Conservation (phyloP, 1,140 invertebrate genomes). For the Penaeus indicus region DNA sequence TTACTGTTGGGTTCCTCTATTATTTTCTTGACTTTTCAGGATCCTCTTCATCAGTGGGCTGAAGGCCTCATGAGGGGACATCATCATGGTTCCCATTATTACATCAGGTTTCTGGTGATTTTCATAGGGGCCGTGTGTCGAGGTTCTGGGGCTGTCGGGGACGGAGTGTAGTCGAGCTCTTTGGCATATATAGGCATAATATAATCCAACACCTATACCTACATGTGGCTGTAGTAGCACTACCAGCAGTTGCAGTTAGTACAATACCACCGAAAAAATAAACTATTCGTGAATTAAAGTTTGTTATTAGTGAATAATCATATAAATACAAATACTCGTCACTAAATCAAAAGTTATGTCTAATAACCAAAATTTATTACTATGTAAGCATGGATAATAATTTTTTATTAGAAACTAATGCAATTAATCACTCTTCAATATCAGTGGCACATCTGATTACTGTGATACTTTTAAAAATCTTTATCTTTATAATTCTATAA, state of each 20-base stretch:
- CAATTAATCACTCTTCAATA: too few species aligned
- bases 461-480: too few species aligned
- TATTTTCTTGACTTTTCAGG: neutral
- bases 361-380: neutral
- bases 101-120: slow-evolving; percentile 41
- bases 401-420: too few species aligned
- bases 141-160: slow-evolving; percentile 39
- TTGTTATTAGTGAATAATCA: neutral
- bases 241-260: slow-evolving; percentile 42
- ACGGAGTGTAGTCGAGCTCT: slow-evolving; percentile 50
- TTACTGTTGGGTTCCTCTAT: slow-evolving; percentile 1
- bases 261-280: slow-evolving; percentile 41
- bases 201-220: slow-evolving; percentile 41
- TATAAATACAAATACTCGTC: neutral
- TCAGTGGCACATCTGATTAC: too few species aligned
- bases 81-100: slow-evolving; percentile 55
- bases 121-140: slow-evolving; percentile 48
- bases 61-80: slow-evolving; percentile 44
- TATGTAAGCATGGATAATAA: too few species aligned
- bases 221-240: slow-evolving; percentile 51
- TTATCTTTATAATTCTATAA: too few species aligned
- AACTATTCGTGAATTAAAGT: neutral
- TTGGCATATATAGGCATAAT: slow-evolving; percentile 54
- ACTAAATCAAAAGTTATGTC: neutral
- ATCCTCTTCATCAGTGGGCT: slow-evolving; percentile 28